These are phyloP conservation scores for Pituophis catenifer DNA, from an alignment of 2,113 vertebrate species.

Conservation along the genomic window DNA sequence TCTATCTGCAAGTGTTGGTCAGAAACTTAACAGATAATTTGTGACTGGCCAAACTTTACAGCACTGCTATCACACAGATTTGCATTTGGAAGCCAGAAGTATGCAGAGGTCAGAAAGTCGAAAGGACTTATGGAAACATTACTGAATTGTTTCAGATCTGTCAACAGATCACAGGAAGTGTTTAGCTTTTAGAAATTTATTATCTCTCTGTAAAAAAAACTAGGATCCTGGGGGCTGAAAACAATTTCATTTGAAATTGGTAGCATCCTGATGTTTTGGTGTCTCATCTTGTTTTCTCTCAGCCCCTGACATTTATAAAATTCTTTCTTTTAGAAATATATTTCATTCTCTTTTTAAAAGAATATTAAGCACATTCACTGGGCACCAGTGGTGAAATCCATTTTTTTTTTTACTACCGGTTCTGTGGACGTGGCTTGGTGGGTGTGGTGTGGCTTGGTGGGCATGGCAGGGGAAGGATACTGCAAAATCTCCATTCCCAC, in stretches of 20 bases:
- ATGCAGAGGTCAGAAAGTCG: slow-evolving; percentile 51
- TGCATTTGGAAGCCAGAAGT: slow-evolving; percentile 40
- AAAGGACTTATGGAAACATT: slow-evolving; percentile 35
- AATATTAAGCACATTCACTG: background rate
- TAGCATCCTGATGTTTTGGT: background rate
- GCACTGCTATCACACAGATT: slow-evolving; percentile 11
- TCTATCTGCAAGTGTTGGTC: slow-evolving; percentile 21
- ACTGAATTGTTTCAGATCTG: slow-evolving; percentile 48
- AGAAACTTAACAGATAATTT: slow-evolving; percentile 46
- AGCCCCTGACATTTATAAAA: background rate
- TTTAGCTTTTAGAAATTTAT: slow-evolving; percentile 51
- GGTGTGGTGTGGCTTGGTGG: too few species aligned
- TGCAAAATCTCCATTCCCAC: too few species aligned
- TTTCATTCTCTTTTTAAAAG: background rate
- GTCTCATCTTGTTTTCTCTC: background rate
- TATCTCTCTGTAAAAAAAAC: slow-evolving; percentile 13
- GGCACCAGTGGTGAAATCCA: background rate
- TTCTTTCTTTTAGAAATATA: background rate
- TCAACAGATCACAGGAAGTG: slow-evolving; percentile 22
- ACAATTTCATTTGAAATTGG: slow-evolving; percentile 23
- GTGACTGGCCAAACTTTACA: background rate
- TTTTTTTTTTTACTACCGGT: too few species aligned
- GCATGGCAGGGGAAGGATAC: too few species aligned
- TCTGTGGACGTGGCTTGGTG: too few species aligned
- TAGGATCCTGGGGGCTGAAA: slow-evolving; percentile 3